Conservation (phyloP, 2,888 invertebrate genomes). For the Mellilla xanthometata region DNA sequence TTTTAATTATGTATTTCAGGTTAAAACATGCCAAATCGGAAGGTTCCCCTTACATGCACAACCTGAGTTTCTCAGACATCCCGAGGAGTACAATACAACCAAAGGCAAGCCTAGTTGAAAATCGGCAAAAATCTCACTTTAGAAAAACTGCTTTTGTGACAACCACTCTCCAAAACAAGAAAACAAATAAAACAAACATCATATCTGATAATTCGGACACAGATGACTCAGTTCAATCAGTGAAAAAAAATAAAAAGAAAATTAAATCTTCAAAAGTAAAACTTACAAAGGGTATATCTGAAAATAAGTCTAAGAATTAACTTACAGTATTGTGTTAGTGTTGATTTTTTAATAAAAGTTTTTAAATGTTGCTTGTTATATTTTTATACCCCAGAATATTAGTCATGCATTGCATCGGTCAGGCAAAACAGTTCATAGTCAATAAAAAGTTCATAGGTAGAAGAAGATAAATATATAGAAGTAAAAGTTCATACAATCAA, state of each 20-base stretch:
- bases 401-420: no score
- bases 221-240: slow-evolving; percentile 66
- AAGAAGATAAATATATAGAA: no score
- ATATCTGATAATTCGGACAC: slow-evolving; percentile 70
- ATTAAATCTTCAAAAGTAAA: slow-evolving; percentile 58
- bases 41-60: slow-evolving; percentile 57
- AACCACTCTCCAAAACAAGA: slow-evolving; percentile 77
- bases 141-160: slow-evolving; percentile 84
- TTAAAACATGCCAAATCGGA: slow-evolving; percentile 71
- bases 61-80: slow-evolving; percentile 72
- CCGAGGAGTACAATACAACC: slow-evolving; percentile 56
- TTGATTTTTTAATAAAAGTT: slow-evolving; percentile 27
- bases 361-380: slow-evolving; percentile 10
- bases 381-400: neutral
- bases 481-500: no score
- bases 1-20: slow-evolving; percentile 62
- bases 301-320: slow-evolving; percentile 56
- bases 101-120: slow-evolving; percentile 48
- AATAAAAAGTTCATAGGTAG: no score
- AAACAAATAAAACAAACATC: slow-evolving; percentile 44
- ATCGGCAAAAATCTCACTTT: slow-evolving; percentile 72
- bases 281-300: slow-evolving; percentile 51
- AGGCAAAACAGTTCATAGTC: no score
- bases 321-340: slow-evolving; percentile 3
- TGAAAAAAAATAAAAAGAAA: slow-evolving; percentile 74